phyloP scores from a whole-genome alignment of 2,888 invertebrate genomes.

The Molorchus minor region DNA sequence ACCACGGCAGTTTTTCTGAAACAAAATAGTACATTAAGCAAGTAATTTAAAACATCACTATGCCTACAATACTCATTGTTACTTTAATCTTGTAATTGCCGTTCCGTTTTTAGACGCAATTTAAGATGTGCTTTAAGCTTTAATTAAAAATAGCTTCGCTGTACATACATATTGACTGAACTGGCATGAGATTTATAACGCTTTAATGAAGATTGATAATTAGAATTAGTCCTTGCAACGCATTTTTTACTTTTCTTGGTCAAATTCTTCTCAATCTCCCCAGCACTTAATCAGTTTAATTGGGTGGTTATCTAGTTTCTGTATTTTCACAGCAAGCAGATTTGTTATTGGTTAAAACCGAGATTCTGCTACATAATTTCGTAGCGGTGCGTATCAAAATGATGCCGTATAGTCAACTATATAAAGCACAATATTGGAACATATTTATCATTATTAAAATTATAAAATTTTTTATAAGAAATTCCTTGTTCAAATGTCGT shows the following conservation, averaged over 20 bases:
- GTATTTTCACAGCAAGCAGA: too few species aligned
- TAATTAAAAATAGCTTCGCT: constrained; percentile 5
- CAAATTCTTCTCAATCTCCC: not conserved
- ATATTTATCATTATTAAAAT: too few species aligned
- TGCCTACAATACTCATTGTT: not conserved
- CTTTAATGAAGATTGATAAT: constrained; percentile 4
- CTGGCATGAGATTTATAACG: constrained; percentile 8
- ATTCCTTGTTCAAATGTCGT: too few species aligned
- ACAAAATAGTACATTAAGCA: too few species aligned
- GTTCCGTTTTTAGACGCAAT: constrained; percentile 2
- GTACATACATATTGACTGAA: constrained; percentile 1
- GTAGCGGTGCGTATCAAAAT: too few species aligned
- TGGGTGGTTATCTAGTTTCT: not conserved
- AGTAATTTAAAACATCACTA: too few species aligned
- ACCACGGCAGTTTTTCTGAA: too few species aligned
- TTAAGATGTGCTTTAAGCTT: not conserved
- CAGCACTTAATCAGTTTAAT: constrained; percentile 1
- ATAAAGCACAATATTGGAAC: too few species aligned
- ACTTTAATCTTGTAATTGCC: not conserved
- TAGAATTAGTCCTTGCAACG: not conserved
- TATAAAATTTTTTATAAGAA: too few species aligned
- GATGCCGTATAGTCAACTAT: too few species aligned
- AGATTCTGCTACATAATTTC: too few species aligned
- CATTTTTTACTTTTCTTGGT: not conserved
- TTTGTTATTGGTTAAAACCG: too few species aligned